Percentiles rank a stretch among this genome's conserved stretches.
Conservation (phyloP, 2,888 invertebrate species). For the Volucella inflata region DNA sequence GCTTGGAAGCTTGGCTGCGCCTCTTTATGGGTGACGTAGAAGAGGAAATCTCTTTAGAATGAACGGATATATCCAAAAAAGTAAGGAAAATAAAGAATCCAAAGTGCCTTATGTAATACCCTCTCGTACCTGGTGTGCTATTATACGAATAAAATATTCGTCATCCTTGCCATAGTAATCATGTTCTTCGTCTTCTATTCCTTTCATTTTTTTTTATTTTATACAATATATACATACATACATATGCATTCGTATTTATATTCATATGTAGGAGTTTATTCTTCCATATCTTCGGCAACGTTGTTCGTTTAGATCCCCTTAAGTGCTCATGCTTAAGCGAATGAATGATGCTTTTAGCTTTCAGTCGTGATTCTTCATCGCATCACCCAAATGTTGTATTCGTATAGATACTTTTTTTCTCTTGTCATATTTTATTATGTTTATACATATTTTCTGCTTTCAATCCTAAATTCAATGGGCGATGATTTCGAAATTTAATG, state of each 20-base stretch:
- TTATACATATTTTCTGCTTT: slow-evolving; percentile 21
- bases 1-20: slow-evolving; percentile 2
- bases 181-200: slow-evolving; percentile 28
- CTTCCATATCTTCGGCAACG: slow-evolving; percentile 51
- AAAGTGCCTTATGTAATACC: slow-evolving; percentile 69
- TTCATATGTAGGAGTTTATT: neutral
- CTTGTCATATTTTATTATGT: slow-evolving; percentile 48
- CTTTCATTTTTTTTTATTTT: neutral
- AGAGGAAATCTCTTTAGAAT: slow-evolving; percentile 67
- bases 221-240: neutral
- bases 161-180: slow-evolving; percentile 66
- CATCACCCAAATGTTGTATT: neutral
- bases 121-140: slow-evolving; percentile 59
- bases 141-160: slow-evolving; percentile 73
- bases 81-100: slow-evolving; percentile 61
- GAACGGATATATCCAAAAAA: slow-evolving; percentile 54
- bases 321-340: slow-evolving; percentile 73
- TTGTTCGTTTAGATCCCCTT: slow-evolving; percentile 69
- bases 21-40: slow-evolving; percentile 14
- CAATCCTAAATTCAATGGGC: slow-evolving; percentile 53
- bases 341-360: slow-evolving; percentile 75
- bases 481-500: slow-evolving; percentile 68
- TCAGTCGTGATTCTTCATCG: slow-evolving; percentile 65
- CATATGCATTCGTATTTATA: no score
- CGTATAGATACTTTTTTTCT: slow-evolving; percentile 17